Conservation (phyloP, 2,797 vertebrate genomes). For the Lepus townsendii region DNA sequence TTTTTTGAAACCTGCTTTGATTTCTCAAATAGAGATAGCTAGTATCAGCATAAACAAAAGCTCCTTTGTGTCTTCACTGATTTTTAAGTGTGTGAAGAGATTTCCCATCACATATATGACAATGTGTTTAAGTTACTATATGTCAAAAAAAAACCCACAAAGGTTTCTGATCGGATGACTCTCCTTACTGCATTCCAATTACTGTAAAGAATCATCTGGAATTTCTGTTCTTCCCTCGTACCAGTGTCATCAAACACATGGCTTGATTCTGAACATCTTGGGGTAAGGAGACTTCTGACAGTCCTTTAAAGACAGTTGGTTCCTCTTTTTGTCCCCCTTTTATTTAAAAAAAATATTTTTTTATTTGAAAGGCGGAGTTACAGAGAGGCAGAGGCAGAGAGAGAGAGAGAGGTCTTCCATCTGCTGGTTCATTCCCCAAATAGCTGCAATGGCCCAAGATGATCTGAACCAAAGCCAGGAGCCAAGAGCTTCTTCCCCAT, state of each 20-base stretch:
- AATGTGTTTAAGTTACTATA: background rate
- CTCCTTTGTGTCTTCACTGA: background rate
- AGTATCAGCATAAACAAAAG: background rate
- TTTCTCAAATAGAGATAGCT: background rate
- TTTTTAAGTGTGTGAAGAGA: background rate
- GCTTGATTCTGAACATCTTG: background rate
- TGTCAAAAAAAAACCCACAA: background rate
- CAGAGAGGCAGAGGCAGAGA: no score
- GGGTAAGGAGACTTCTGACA: conserved; percentile 45
- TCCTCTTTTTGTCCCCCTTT: background rate
- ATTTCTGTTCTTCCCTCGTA: background rate
- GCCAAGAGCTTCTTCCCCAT: no score
- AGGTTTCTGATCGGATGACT: background rate
- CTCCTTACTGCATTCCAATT: background rate
- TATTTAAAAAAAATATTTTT: no score
- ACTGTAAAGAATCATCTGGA: conserved; percentile 1
- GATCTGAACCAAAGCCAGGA: no score
- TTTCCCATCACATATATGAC: background rate
- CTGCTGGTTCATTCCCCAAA: no score
- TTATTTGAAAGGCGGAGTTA: no score
- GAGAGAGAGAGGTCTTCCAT: no score
- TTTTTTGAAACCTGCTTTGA: background rate
- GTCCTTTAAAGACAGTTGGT: background rate
- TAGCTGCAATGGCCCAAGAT: no score
- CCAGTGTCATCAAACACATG: background rate